Base-by-base conservation (phyloP, 2,797 vertebrate genomes). In the Spondyliosoma cantharus region DNA sequence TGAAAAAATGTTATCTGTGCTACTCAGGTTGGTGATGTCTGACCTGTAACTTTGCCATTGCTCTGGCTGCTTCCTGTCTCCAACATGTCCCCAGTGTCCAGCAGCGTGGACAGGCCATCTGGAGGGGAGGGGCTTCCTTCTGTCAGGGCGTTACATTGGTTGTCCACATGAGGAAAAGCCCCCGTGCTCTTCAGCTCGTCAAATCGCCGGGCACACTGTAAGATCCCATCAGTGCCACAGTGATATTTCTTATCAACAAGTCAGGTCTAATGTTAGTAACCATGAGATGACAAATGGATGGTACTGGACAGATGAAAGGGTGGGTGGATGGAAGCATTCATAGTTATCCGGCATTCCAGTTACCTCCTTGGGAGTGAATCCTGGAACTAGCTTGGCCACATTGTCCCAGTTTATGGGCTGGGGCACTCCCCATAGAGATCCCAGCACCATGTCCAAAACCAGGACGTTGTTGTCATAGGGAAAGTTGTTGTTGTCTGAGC, bases 321-420 rank as follows among this genome's bases (percentile, higher is more conserved):
- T 54, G 42, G 63, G 42, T 59, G 81, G 64, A 64, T 80, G 76
- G 56, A 57, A 29, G 49, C 52, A 52, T 25, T 72, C 63, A 74
- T 76, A 71, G 61, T 67, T 67, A 78, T 53, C 73, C 71, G 71
- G 64, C 52, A 19, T 70, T 72, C 56, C 71, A 54, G 67, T 95
- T 95, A 99, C 98, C 96, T 99, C 97, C 92, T 97, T 98, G 32
- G 98, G 94, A 82, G 97, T 97, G 89, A 97, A 97, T 78, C 98
- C 97, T 65, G 98, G 98, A 42, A 99, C 96, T 1, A 99, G 96
- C 82, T 96, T 96, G 90, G 97, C 96, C 50, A 99, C 96, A 3
- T 95, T 97, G 89, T 99, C 98, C 98, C 98, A 99, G 94, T 97
- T 96, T 90, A 99, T 96, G 69, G 97, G 96, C 87, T 97, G 97